Evolutionary conservation across 2,113 vertebrate species (phyloP).

Genomic region (Trogon surrucura): DNA sequence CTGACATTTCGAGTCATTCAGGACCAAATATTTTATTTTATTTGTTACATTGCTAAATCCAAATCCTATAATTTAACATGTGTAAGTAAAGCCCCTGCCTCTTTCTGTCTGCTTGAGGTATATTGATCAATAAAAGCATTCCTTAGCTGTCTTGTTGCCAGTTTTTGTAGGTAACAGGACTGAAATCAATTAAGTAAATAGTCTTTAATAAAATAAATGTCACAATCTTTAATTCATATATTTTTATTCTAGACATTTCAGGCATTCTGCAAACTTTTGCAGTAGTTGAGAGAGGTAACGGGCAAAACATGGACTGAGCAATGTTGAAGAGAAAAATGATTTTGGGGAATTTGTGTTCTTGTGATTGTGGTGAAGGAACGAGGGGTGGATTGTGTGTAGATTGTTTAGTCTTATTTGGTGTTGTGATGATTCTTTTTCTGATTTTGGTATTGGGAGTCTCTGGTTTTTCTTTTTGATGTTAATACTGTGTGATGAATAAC

Average conservation of each 20-base stretch:
- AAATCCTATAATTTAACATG: background rate
- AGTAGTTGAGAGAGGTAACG: too few species aligned
- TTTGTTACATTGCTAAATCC: background rate
- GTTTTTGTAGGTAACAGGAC: background rate
- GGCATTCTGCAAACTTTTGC: background rate
- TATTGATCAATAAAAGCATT: background rate
- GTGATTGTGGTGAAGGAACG: too few species aligned
- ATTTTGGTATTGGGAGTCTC: too few species aligned
- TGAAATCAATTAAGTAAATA: background rate
- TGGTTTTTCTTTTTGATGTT: too few species aligned
- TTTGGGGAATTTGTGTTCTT: too few species aligned
- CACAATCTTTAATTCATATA: background rate
- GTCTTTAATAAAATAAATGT: background rate
- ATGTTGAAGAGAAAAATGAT: too few species aligned
- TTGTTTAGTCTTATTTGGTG: too few species aligned
- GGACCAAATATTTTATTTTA: background rate
- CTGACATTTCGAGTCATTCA: background rate
- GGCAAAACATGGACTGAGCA: too few species aligned
- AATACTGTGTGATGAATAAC: background rate
- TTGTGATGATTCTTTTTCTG: too few species aligned
- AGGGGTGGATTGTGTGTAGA: too few species aligned
- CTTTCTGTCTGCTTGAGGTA: background rate
- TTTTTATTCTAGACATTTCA: background rate
- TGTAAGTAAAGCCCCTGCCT: background rate
- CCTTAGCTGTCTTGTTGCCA: background rate